Evolutionary conservation across 2,797 vertebrate species (phyloP), one percentile per base, ranked within the genome.

Genomic region (Gadopsis bispinosus): DNA sequence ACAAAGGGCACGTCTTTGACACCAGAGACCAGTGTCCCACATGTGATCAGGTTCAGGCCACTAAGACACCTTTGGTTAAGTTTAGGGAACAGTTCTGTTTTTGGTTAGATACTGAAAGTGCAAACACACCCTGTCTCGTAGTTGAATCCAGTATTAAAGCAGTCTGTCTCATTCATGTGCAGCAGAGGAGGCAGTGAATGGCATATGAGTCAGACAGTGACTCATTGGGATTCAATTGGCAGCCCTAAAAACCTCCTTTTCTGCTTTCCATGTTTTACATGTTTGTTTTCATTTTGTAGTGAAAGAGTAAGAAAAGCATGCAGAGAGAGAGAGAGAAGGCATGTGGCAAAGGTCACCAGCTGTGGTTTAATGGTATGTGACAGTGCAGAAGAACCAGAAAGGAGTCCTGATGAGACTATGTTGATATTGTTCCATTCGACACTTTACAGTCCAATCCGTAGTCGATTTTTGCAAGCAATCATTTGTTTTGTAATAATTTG

Each of bases 121-220:
- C 51, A 48, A 77, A 64, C 22, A 43, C 5, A 17, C 45, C 59
- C 16, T 50, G 55, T 58, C 47, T 79, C 13, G 3, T 77, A 62
- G 31, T 51, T 22, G 12, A 73, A 59, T 63, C 19, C 48, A 45
- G 17, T n/a, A 56, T 35, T 26, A 37, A 69, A 73, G 75, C 26
- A 73, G 54, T 69, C 47, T n/a, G 75, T 79, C 62, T 80, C 61
- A 58, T 50, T 65, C 53, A 43, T 76, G 62, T 68, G 60, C 78
- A 31, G 64, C 55, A 75, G 56, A 4, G 67, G 63, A 77, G 67
- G 71, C 78, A 80, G 58, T 71, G 73, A 79, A 69, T 71, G 80
- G 5, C 62, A 80, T 39, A 74, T 83, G 80, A 91, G 77, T 90
- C 81, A 86, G 16, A n/a, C 61, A 7, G 37, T 87, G 83, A 88